Percentiles rank a stretch among this genome's conserved stretches.
Conservation (phyloP, 1,140 invertebrate genomes). For the Oedothorax gibbosus region DNA sequence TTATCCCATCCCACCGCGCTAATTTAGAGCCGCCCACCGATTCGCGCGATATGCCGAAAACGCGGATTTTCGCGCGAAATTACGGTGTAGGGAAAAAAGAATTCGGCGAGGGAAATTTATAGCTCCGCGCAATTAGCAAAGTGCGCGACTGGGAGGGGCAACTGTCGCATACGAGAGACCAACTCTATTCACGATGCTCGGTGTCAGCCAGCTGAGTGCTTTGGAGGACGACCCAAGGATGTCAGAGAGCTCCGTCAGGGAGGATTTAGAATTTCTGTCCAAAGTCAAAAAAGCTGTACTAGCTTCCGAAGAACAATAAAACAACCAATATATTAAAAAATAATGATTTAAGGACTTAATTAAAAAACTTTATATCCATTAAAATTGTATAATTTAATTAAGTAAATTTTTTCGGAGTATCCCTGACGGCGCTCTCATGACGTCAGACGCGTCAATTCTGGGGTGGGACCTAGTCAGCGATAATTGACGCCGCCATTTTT, state of each 20-base stretch:
- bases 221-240: conserved; percentile 61
- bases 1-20: conserved; percentile 55
- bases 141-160: conserved; percentile 71
- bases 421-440: conserved; percentile 58
- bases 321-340: too few relatives aligned
- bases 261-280: too few relatives aligned
- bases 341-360: too few relatives aligned
- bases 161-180: conserved; percentile 78
- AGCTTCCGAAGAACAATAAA: too few relatives aligned
- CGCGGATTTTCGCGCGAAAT: conserved; percentile 43
- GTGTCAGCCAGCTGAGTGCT: conserved; percentile 33
- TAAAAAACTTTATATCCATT: too few relatives aligned
- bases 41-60: conserved; percentile 27
- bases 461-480: conserved; percentile 63
- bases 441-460: conserved; percentile 64
- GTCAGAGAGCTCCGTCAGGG: conserved; percentile 55
- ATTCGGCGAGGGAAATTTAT: conserved; percentile 39
- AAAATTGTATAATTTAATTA: too few relatives aligned
- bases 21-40: conserved; percentile 58
- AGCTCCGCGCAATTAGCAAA: conserved; percentile 57
- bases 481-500: conserved; percentile 65
- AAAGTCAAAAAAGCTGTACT: too few relatives aligned
- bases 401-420: neutral
- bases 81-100: neutral
- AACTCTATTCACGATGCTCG: conserved; percentile 50